phyloP scores from a whole-genome alignment of 1,140 invertebrate genomes.

The Listronotus oregonensis region DNA sequence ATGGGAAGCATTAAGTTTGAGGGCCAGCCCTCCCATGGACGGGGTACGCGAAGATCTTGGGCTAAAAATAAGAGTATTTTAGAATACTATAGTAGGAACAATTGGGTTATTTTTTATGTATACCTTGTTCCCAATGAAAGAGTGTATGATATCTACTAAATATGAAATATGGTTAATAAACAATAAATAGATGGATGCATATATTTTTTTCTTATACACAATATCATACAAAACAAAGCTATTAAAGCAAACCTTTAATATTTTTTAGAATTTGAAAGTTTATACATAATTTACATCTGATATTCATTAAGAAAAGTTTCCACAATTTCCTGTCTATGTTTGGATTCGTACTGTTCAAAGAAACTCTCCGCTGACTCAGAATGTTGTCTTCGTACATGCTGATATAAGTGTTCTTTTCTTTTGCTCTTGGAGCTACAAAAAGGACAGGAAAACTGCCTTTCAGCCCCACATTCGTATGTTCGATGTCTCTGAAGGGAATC shows the following conservation, averaged over 20 bases:
- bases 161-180: no score
- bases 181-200: no score
- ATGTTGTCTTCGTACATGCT: constrained; percentile 65
- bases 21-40: constrained; percentile 52
- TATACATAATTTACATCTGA: no score
- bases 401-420: constrained; percentile 63
- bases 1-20: constrained; percentile 54
- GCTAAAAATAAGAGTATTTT: constrained; percentile 46
- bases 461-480: constrained; percentile 70
- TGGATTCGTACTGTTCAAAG: background rate
- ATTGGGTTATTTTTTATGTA: background rate
- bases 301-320: no score
- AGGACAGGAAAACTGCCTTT: constrained; percentile 79
- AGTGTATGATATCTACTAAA: no score
- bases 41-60: constrained; percentile 49
- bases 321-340: no score
- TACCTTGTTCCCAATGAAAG: background rate
- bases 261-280: no score
- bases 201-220: no score
- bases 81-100: background rate
- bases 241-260: no score
- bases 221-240: no score
- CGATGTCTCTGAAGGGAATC: constrained; percentile 68
- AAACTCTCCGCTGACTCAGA: constrained; percentile 46
- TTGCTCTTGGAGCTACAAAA: constrained; percentile 71